A percentile compares a stretch with the other conserved stretches of the same genome.
These are phyloP conservation scores for Bugulina stolonifera DNA, from an alignment of 2,888 invertebrate genomes.

Conservation along the genomic window DNA sequence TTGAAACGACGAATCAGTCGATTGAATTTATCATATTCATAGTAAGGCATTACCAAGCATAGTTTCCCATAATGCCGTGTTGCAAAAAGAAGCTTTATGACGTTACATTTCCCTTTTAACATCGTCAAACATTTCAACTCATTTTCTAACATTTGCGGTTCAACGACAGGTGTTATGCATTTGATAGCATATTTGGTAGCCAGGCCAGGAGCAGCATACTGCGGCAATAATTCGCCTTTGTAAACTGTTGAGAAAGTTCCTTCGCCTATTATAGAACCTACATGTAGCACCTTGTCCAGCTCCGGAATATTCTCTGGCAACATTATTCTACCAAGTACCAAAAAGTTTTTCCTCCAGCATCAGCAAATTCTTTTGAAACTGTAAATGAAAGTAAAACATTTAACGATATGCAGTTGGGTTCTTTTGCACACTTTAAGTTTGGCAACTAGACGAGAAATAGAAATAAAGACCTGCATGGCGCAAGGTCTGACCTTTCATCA, in stretches of 20 bases:
- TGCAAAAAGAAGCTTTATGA: slow-evolving; percentile 74
- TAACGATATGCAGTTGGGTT: no score
- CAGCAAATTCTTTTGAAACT: no score
- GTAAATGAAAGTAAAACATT: no score
- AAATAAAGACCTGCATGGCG: no score
- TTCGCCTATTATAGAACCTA: slow-evolving; percentile 2
- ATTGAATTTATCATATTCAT: slow-evolving; percentile 72
- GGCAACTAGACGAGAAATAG: no score
- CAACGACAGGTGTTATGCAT: slow-evolving; percentile 12
- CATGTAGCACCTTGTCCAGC: background rate
- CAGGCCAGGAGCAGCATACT: background rate
- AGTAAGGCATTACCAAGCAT: slow-evolving; percentile 82
- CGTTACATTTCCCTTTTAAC: slow-evolving; percentile 70
- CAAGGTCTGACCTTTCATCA: no score
- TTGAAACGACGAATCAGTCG: slow-evolving; percentile 2
- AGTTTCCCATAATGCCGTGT: slow-evolving; percentile 71
- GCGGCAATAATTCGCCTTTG: background rate
- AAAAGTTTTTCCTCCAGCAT: no score
- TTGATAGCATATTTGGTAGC: background rate
- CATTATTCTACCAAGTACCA: no score
- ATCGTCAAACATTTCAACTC: slow-evolving; percentile 24
- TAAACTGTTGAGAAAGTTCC: slow-evolving; percentile 21
- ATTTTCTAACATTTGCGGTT: slow-evolving; percentile 16
- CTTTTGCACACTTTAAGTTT: no score
- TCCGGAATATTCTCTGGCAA: background rate